Percentiles rank a stretch among this genome's conserved stretches.
These are phyloP conservation scores for Ursus arctos DNA, from an alignment of 2,113 vertebrate species.

Conservation along the genomic window DNA sequence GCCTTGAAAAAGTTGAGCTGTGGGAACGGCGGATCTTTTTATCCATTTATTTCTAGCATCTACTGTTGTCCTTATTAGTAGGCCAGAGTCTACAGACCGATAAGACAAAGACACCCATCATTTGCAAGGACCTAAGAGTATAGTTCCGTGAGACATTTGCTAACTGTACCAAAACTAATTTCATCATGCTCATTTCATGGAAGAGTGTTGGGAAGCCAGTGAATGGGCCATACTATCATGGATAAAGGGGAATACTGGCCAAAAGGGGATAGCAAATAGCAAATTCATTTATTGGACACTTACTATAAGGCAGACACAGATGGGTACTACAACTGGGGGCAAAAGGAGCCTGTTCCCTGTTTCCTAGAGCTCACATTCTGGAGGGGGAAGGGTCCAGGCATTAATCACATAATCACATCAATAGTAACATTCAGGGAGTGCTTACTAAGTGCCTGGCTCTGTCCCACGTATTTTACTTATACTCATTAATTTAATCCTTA, in stretches of 20 bases:
- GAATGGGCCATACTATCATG: neutral
- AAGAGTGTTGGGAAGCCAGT: neutral
- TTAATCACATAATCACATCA: neutral
- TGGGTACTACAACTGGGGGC: neutral
- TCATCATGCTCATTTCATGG: neutral
- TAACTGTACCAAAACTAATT: slow-evolving; percentile 30
- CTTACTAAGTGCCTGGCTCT: neutral
- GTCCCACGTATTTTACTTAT: neutral
- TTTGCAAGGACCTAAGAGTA: neutral
- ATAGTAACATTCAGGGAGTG: neutral
- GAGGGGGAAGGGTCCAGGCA: neutral
- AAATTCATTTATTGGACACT: slow-evolving; percentile 9
- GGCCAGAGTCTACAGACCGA: neutral
- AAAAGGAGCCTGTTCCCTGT: neutral
- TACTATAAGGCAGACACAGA: neutral
- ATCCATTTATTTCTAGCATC: slow-evolving; percentile 64
- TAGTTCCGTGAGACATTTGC: neutral
- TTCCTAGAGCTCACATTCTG: neutral
- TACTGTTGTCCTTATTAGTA: slow-evolving; percentile 60
- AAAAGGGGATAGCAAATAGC: neutral
- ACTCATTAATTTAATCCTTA: neutral
- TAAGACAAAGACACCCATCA: slow-evolving; percentile 3
- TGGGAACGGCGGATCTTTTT: slow-evolving; percentile 33
- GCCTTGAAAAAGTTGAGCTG: slow-evolving; percentile 68
- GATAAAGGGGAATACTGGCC: neutral